Base-by-base conservation (phyloP, 2,888 invertebrate species). In the Megalurothrips usitatus region DNA sequence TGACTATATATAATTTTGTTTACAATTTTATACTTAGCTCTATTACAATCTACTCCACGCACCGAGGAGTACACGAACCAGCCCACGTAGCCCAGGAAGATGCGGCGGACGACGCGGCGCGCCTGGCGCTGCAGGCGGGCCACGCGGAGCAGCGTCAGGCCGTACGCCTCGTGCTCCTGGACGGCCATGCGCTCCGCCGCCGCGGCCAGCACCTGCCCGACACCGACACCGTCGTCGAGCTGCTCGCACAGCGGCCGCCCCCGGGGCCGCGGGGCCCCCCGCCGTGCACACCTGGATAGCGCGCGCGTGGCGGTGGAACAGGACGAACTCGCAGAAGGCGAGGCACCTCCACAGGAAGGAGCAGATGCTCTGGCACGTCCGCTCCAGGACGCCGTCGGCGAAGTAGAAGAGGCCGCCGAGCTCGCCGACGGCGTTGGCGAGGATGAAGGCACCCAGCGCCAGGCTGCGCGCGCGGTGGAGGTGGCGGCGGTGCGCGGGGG, bases 31-130 rank as follows among this genome's bases (percentile, higher is more conserved):
- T n/a, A n/a, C n/a, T n/a, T n/a, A n/a, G n/a, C n/a, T n/a, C n/a
- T 49, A 9, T 11, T 49, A 11, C 12, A 12, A 49, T 12, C 49
- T 9, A 49, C 34, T 43, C 34, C 34, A 52, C 68, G 23, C 68
- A 75, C 68, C 68, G 68, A 75, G 6, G 68, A 75, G 68, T 75
- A 75, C 11, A 26, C 12, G 68, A 75, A 75, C 68, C 68, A 75
- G 68, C 68, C 0, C 1, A 75, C 23, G 68, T 26, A 75, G 10
- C 23, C 68, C 23, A 26, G 26, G 68, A 75, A 12, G 68, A 75
- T 23, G 68, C 26, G 23, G 68, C 23, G n/a, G 68, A 26, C 26
- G 68, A 23, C 23, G 23, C 8, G 23, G 26, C 68, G 68, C 11
- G 68, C 68, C 8, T 26, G 12, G 26, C 23, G 26, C 68, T 75